These are phyloP conservation scores for Patella caerulea DNA, from an alignment of 2,888 invertebrate genomes.

Conservation along the genomic window DNA sequence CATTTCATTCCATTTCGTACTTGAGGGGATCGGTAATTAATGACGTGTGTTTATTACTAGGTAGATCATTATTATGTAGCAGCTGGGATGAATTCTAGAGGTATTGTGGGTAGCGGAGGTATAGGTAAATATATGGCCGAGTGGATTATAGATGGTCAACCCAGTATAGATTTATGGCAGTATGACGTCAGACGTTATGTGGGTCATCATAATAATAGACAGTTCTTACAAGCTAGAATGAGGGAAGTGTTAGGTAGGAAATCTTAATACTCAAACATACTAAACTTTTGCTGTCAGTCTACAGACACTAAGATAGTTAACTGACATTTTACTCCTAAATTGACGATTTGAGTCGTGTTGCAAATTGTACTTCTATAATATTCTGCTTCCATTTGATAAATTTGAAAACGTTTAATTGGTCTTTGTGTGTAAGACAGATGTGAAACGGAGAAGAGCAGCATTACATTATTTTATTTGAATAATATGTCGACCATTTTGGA, in stretches of 20 bases:
- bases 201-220: conserved; percentile 93
- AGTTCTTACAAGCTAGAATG: conserved; percentile 91
- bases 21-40: not conserved
- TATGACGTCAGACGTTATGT: conserved; percentile 82
- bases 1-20: not conserved
- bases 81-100: conserved; percentile 96
- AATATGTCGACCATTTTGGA: no score
- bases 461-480: no score
- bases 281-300: no score
- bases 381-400: no score
- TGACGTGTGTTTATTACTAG: conserved; percentile 71
- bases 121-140: conserved; percentile 92
- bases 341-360: no score
- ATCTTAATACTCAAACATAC: no score
- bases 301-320: no score
- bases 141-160: conserved; percentile 86
- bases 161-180: conserved; percentile 88
- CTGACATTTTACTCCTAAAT: no score
- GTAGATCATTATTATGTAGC: conserved; percentile 91
- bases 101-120: conserved; percentile 95
- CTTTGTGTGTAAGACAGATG: no score
- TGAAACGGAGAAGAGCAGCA: no score
- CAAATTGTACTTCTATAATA: no score
- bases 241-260: conserved; percentile 89
- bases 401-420: no score